Evolutionary conservation across 2,797 vertebrate genomes (phyloP).

Genomic region (Lagodon rhomboides): DNA sequence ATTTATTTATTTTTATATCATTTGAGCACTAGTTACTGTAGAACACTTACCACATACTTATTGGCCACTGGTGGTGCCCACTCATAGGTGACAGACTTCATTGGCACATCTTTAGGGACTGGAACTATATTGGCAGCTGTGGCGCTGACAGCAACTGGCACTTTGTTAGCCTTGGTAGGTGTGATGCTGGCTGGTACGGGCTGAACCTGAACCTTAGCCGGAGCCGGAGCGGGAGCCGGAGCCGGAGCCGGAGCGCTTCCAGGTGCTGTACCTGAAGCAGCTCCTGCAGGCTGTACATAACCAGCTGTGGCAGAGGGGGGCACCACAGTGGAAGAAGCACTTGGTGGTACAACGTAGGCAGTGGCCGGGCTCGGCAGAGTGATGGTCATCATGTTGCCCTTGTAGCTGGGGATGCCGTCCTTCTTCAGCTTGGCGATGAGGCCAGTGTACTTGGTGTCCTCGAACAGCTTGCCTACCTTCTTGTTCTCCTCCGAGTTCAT

Average conservation of each 20-base stretch:
- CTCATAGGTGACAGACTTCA: slow-evolving; percentile 93
- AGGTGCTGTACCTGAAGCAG: not conserved
- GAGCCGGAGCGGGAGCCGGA: not conserved
- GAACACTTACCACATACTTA: slow-evolving; percentile 89
- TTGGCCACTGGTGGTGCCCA: slow-evolving; percentile 97
- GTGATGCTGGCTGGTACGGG: slow-evolving; percentile 23
- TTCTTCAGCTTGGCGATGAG: slow-evolving; percentile 96
- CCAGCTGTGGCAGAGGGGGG: slow-evolving; percentile 31
- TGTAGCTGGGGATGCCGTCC: slow-evolving; percentile 91
- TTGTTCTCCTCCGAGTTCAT: slow-evolving; percentile 92
- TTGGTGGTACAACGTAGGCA: slow-evolving; percentile 48
- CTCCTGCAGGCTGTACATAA: slow-evolving; percentile 16
- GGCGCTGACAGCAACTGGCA: slow-evolving; percentile 56
- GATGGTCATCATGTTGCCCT: slow-evolving; percentile 91
- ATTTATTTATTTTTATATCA: not conserved
- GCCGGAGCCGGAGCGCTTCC: not conserved
- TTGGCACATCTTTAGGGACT: slow-evolving; percentile 88
- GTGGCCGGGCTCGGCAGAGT: slow-evolving; percentile 86
- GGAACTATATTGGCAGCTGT: slow-evolving; percentile 84
- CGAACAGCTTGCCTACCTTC: slow-evolving; percentile 96
- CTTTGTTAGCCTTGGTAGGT: slow-evolving; percentile 44
- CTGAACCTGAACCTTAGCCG: not conserved
- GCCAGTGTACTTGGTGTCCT: slow-evolving; percentile 96
- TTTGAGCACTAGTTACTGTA: not conserved
- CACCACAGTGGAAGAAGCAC: slow-evolving; percentile 35